Base-by-base conservation (phyloP, 2,113 vertebrate genomes). In the Salvator merianae region DNA sequence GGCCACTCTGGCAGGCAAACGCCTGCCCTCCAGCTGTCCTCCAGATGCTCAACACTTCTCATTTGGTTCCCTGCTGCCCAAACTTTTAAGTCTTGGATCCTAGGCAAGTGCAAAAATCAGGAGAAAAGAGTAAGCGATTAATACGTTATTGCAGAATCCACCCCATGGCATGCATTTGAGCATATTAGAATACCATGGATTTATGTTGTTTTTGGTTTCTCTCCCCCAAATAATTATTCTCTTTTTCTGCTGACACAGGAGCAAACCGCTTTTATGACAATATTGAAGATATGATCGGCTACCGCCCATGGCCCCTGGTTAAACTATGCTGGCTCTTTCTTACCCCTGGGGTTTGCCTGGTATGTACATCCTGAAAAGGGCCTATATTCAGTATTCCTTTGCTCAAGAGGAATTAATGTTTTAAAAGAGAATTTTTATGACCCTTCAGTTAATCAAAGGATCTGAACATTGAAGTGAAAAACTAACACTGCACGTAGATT, bases 241-340 rank as follows among this genome's bases (percentile, higher is more conserved):
- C 88, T 32, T 77, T 90, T 26, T 82, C 83, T 96, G 1, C 50
- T 84, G n/a, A 85, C 85, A 10, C 76, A 97, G 98, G 98, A 90
- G 97, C 96, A 1, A 93, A 98, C 59, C 97, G 96, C 83, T 97
- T 99, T 93, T 99, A 98, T 72, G 96, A 97, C 88, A 99, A 98
- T 90, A 71, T 99, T 1, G 97, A 98, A 86, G 98, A 98, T 92
- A 99, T 99, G 99, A 99, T 99, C 86, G 98, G 98, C 34, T 98
- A 97, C 92, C 96, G 93, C 47, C 99, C 98, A 0, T 93, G 95
- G 83, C 93, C 97, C 1, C 22, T 98, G 89, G 95, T 99, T 82
- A 99, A 99, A 92, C 95, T 98, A 74, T 98, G 97, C 91, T 97
- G 99, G 96, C 95, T 97, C 88, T 97, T 97, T 86, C 69, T 98